These are phyloP conservation scores for Eleutherodactylus coqui DNA, from an alignment of 2,797 vertebrate species.

Conservation along the genomic window DNA sequence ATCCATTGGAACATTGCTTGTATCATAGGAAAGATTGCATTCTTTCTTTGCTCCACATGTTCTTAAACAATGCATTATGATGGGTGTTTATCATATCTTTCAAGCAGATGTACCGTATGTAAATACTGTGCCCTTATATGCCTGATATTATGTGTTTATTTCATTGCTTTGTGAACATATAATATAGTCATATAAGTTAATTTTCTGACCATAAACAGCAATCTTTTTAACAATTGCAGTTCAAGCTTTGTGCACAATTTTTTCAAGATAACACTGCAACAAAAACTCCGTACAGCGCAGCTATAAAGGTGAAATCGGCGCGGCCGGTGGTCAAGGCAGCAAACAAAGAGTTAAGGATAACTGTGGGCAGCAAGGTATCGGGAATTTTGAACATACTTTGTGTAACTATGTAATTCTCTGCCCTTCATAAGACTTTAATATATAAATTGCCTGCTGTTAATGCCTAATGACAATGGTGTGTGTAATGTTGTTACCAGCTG, in stretches of 20 bases:
- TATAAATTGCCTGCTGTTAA: no score
- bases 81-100: no score
- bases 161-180: not conserved
- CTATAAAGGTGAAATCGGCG: conserved; percentile 86
- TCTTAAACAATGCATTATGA: no score
- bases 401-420: not conserved
- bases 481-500: not conserved
- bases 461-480: not conserved
- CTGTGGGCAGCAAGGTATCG: conserved; percentile 92
- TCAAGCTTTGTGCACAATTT: conserved; percentile 86
- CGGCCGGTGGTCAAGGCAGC: conserved; percentile 83
- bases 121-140: not conserved
- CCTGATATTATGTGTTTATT: not conserved
- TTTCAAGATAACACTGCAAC: conserved; percentile 83
- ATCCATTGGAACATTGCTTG: no score
- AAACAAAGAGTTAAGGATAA: conserved; percentile 90
- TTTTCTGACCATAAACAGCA: not conserved
- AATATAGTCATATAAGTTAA: not conserved
- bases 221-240: conserved; percentile 77
- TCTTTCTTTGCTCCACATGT: no score
- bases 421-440: not conserved
- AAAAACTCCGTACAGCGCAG: conserved; percentile 69
- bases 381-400: not conserved
- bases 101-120: not conserved
- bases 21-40: no score